Percentiles rank a stretch among this genome's conserved stretches.
Evolutionary conservation across 2,113 vertebrate genomes (phyloP).

Genomic region (Xiphophorus hellerii): DNA sequence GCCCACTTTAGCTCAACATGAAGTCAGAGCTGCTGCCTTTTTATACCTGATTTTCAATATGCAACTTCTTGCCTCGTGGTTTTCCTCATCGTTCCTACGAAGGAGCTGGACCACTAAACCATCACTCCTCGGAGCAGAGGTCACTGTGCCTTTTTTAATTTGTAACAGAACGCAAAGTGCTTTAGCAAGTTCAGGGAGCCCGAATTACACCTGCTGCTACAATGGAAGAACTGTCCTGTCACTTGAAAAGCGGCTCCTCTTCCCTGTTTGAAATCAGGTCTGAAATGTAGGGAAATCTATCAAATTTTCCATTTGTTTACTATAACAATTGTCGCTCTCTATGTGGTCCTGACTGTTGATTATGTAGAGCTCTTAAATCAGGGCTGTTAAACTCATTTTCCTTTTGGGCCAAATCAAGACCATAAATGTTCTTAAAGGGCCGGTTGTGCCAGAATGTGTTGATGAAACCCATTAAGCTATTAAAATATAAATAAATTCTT

Average conservation of each 20-base stretch:
- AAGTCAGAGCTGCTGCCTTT: constrained; percentile 2
- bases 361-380: too few species aligned
- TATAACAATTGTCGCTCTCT: too few species aligned
- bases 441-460: too few species aligned
- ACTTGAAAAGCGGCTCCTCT: not conserved
- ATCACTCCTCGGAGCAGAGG: not conserved
- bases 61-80: constrained; percentile 4
- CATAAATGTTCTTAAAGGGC: too few species aligned
- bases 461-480: too few species aligned
- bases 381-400: too few species aligned
- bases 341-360: too few species aligned
- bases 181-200: constrained; percentile 6
- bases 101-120: not conserved
- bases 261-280: not conserved
- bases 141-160: constrained; percentile 41
- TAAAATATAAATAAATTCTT: too few species aligned
- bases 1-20: not conserved
- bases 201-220: not conserved
- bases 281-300: not conserved
- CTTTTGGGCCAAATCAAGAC: too few species aligned
- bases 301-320: too few species aligned
- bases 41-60: constrained; percentile 9
- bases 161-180: constrained; percentile 8
- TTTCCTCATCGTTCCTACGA: not conserved
- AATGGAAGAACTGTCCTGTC: not conserved